Conservation (phyloP, 2,888 invertebrate genomes). For the Matsumyia berberina region DNA sequence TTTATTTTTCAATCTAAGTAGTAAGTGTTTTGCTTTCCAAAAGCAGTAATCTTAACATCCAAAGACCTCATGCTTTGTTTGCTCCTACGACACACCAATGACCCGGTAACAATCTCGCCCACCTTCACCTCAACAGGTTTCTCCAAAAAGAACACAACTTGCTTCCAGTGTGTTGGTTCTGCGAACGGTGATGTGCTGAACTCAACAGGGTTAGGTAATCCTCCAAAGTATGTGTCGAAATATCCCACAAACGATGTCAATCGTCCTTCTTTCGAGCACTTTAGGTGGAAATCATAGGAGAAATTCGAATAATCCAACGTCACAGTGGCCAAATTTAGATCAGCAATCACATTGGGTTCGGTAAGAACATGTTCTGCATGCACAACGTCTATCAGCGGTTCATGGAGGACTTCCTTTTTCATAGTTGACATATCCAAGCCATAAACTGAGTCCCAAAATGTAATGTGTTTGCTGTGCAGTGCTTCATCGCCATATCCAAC, state of each 20-base stretch:
- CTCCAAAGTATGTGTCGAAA: slow-evolving; percentile 95
- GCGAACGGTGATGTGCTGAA: slow-evolving; percentile 89
- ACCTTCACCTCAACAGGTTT: slow-evolving; percentile 89
- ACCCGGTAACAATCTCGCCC: slow-evolving; percentile 88
- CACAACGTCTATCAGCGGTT: slow-evolving; percentile 89
- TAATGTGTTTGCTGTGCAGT: slow-evolving; percentile 89
- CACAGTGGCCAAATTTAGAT: slow-evolving; percentile 91
- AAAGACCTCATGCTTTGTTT: slow-evolving; percentile 90
- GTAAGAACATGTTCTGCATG: slow-evolving; percentile 87
- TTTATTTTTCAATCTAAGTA: slow-evolving; percentile 86
- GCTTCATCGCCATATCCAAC: slow-evolving; percentile 91
- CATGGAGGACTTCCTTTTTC: slow-evolving; percentile 92
- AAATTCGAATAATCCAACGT: slow-evolving; percentile 90
- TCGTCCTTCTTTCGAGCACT: slow-evolving; percentile 87
- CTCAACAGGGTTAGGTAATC: slow-evolving; percentile 86
- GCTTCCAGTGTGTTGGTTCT: slow-evolving; percentile 92
- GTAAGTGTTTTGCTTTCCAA: slow-evolving; percentile 87
- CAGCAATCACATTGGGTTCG: slow-evolving; percentile 87
- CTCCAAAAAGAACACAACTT: slow-evolving; percentile 91
- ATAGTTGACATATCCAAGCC: slow-evolving; percentile 97
- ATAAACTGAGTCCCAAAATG: slow-evolving; percentile 97
- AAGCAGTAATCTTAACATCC: slow-evolving; percentile 88
- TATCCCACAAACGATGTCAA: slow-evolving; percentile 94
- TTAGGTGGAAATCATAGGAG: slow-evolving; percentile 88
- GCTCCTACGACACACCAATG: slow-evolving; percentile 90